Conservation (phyloP, 2,113 vertebrate species). For the Osmerus eperlanus region DNA sequence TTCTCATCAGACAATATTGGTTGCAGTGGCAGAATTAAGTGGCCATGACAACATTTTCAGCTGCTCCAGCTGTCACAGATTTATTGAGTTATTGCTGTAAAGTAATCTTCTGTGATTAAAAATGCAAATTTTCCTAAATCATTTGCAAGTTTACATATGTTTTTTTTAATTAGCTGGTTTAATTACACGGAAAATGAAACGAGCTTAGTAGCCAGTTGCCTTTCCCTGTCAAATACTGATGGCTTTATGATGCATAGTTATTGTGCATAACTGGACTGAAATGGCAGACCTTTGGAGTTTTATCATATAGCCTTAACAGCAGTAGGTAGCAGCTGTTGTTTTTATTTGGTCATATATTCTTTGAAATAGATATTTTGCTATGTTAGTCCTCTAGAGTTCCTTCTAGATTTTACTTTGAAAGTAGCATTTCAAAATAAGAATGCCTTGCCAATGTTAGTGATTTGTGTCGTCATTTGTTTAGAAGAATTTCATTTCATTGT, state of each 20-base stretch:
- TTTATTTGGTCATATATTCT: neutral
- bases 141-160: conserved; percentile 64
- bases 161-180: conserved; percentile 66
- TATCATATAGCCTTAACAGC: no score
- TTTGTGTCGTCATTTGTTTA: conserved; percentile 50
- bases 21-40: conserved; percentile 62
- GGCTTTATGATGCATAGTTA: conserved; percentile 54
- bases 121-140: conserved; percentile 72
- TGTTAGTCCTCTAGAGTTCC: neutral
- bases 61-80: conserved; percentile 68
- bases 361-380: neutral
- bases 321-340: no score
- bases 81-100: conserved; percentile 70
- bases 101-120: conserved; percentile 77
- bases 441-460: conserved; percentile 46
- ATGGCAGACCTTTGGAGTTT: neutral
- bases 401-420: no score
- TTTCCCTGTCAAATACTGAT: conserved; percentile 57
- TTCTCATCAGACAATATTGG: conserved; percentile 55
- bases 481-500: conserved; percentile 46
- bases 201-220: conserved; percentile 61
- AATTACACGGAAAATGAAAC: conserved; percentile 76
- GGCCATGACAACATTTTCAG: conserved; percentile 65
- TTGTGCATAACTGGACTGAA: conserved; percentile 42
- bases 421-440: neutral